Conservation (phyloP, 2,888 invertebrate species). For the Gonocerus acuteangulatus region DNA sequence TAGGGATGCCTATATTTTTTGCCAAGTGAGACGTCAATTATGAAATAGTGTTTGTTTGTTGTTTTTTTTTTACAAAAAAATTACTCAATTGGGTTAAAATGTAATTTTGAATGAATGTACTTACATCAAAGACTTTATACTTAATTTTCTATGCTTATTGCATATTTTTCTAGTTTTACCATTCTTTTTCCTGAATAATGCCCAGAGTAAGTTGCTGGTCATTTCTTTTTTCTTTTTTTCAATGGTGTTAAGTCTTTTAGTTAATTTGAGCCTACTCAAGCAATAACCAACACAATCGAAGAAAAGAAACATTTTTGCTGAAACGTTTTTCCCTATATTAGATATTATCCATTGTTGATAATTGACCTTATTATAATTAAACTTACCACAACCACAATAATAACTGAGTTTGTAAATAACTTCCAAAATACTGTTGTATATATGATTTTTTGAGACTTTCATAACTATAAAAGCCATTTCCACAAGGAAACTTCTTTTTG, state of each 20-base stretch:
- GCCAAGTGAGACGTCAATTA: no score
- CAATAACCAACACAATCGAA: conserved; percentile 1
- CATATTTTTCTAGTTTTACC: no score
- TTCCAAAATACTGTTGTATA: conserved; percentile 25
- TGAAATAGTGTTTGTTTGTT: no score
- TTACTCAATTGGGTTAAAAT: no score
- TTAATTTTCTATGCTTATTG: no score
- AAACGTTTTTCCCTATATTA: no score
- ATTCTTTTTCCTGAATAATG: not conserved
- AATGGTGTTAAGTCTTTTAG: not conserved
- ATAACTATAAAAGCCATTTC: conserved; percentile 22
- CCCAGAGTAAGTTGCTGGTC: conserved; percentile 5
- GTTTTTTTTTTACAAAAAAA: no score
- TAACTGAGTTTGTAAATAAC: conserved; percentile 12
- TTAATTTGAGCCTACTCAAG: not conserved
- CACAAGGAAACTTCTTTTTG: conserved; percentile 16
- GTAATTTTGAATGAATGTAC: no score
- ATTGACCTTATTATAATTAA: no score
- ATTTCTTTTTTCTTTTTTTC: conserved; percentile 1
- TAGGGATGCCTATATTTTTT: no score
- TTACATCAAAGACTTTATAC: not conserved
- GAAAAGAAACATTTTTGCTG: no score
- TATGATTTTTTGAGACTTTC: conserved; percentile 1
- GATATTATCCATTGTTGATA: no score
- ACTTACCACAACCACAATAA: not conserved